A percentile compares a stretch with the other conserved stretches of the same genome.
Conservation (phyloP, 2,888 invertebrate genomes). For the Coleophora deauratella region DNA sequence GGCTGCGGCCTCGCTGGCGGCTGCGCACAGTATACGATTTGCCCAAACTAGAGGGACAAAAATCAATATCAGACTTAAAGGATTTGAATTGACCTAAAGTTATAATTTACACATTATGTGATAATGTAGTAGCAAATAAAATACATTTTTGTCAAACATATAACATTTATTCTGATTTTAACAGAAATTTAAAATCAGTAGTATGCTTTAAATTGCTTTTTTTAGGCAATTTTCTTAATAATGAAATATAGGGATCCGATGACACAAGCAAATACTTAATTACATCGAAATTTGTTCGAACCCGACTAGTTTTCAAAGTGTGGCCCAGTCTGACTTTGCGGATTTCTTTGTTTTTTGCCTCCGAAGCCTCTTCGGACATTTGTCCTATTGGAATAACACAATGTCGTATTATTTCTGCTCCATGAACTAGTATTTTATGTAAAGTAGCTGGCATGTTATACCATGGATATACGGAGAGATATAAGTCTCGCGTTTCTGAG, state of each 20-base stretch:
- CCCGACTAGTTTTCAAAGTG: slow-evolving; percentile 8
- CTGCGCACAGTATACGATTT: too few relatives aligned
- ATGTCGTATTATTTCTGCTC: slow-evolving; percentile 1
- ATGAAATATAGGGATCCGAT: slow-evolving; percentile 9
- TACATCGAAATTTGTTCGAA: slow-evolving; percentile 9
- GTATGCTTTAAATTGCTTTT: too few relatives aligned
- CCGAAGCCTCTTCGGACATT: slow-evolving; percentile 13
- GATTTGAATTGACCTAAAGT: too few relatives aligned
- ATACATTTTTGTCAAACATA: too few relatives aligned
- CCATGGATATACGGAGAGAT: slow-evolving; percentile 4
- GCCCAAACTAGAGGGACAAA: too few relatives aligned
- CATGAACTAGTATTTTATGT: slow-evolving; percentile 4
- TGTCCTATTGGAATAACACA: slow-evolving; percentile 5
- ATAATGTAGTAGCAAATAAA: too few relatives aligned
- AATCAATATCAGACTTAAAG: too few relatives aligned
- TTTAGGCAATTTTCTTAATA: too few relatives aligned
- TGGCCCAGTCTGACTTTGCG: slow-evolving; percentile 7
- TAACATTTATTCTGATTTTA: too few relatives aligned
- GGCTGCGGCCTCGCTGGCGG: too few relatives aligned
- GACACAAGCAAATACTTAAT: slow-evolving; percentile 7
- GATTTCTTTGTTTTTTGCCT: slow-evolving; percentile 13
- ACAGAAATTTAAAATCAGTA: too few relatives aligned
- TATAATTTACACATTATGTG: too few relatives aligned
- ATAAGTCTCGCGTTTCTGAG: background rate
- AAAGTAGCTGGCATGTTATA: slow-evolving; percentile 4